Percentiles rank a stretch among this genome's conserved stretches.
These are phyloP conservation scores for Strigamia crassipes DNA, from an alignment of 2,888 invertebrate species.

Conservation along the genomic window DNA sequence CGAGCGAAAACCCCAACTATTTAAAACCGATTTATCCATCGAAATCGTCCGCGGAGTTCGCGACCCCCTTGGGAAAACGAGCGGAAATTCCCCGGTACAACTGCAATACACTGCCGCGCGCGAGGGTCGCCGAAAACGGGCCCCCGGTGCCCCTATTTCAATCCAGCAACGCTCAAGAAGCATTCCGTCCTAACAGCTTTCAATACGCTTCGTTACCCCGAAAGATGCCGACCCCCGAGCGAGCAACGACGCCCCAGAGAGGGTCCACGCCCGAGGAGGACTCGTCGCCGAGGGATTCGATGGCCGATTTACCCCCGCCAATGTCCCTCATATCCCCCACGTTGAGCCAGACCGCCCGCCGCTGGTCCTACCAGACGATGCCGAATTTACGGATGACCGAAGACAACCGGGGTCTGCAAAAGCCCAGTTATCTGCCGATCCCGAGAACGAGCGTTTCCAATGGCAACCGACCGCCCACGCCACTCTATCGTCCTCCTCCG, in stretches of 20 bases:
- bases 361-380: slow-evolving; percentile 16
- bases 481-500: background rate
- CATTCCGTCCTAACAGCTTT: background rate
- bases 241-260: background rate
- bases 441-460: background rate
- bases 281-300: background rate
- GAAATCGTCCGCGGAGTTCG: no score
- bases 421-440: background rate
- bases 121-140: background rate
- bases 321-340: slow-evolving; percentile 1
- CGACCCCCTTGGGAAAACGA: background rate
- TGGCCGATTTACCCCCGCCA: slow-evolving; percentile 24
- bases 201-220: background rate
- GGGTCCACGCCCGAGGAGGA: background rate
- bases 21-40: no score
- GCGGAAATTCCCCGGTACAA: background rate
- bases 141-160: background rate
- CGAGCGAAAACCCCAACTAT: no score
- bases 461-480: background rate
- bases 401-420: background rate
- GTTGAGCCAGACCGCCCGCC: background rate
- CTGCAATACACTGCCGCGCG: background rate
- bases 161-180: background rate
- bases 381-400: background rate
- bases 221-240: background rate